Evolutionary conservation across 1,140 invertebrate genomes (phyloP).

Genomic region (Arctopsyche grandis): DNA sequence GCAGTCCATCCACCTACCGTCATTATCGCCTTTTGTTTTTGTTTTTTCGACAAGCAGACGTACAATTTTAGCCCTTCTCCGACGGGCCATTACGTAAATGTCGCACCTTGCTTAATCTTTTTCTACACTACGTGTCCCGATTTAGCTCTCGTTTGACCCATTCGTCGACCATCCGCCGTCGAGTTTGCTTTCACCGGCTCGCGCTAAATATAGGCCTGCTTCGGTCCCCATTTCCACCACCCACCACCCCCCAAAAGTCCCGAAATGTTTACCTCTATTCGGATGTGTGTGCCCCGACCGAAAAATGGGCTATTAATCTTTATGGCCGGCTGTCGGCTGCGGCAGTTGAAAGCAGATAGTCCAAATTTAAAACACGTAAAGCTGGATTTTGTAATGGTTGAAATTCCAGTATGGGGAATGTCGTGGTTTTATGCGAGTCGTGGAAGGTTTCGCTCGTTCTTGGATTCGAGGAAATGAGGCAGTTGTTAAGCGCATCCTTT

Average conservation of each 20-base stretch:
- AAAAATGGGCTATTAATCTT: too few species aligned
- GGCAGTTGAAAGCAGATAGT: too few species aligned
- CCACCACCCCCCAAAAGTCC: neutral
- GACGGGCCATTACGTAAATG: conserved; percentile 47
- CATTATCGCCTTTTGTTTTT: conserved; percentile 15
- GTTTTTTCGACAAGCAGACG: neutral
- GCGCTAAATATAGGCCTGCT: conserved; percentile 21
- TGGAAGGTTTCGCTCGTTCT: too few species aligned
- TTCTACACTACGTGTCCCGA: conserved; percentile 27
- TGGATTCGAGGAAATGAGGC: too few species aligned
- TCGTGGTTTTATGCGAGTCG: too few species aligned
- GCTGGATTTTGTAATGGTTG: too few species aligned
- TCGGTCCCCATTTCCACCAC: neutral
- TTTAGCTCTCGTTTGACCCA: conserved; percentile 49
- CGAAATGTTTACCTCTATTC: neutral
- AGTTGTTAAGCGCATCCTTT: too few species aligned
- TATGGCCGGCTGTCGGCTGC: too few species aligned
- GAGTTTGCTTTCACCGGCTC: conserved; percentile 1
- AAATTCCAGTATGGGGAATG: too few species aligned
- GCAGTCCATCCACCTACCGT: neutral
- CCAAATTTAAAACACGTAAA: too few species aligned
- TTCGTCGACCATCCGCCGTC: conserved; percentile 31
- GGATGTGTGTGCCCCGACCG: neutral
- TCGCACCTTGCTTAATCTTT: conserved; percentile 50
- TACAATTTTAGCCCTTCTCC: conserved; percentile 17